phyloP scores from a whole-genome alignment of 2,888 invertebrate genomes.

The Eupithecia exiguata region DNA sequence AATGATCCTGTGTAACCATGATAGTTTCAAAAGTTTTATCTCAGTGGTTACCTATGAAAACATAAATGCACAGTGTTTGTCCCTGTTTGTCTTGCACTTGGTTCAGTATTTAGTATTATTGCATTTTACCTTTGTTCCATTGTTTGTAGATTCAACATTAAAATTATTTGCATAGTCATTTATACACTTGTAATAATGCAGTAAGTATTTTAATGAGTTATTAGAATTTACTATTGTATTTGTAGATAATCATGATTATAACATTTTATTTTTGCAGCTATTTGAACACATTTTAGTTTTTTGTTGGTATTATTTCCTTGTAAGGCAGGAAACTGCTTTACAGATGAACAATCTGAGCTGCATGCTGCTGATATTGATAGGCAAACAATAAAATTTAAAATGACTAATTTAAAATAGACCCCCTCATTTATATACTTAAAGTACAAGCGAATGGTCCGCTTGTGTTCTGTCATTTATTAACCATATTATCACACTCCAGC shows the following conservation, averaged over 20 bases:
- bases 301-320: not conserved
- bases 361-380: not conserved
- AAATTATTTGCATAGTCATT: conserved; percentile 42
- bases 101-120: conserved; percentile 56
- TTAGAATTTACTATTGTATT: conserved; percentile 13
- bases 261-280: conserved; percentile 10
- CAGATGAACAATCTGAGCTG: not conserved
- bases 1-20: too few relatives aligned
- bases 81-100: conserved; percentile 61
- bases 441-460: too few relatives aligned
- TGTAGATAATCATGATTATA: conserved; percentile 10
- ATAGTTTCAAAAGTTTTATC: too few relatives aligned
- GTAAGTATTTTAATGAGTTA: conserved; percentile 21
- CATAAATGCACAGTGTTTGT: conserved; percentile 58
- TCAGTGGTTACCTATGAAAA: conserved; percentile 67
- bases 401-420: too few relatives aligned
- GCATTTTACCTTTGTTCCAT: conserved; percentile 69
- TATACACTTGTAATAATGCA: conserved; percentile 32
- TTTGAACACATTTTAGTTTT: conserved; percentile 12
- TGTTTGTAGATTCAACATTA: conserved; percentile 52
- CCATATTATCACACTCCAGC: too few relatives aligned
- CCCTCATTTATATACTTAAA: too few relatives aligned
- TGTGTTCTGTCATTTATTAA: too few relatives aligned
- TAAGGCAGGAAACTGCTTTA: not conserved
- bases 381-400: not conserved